These are phyloP conservation scores for Merops nubicus DNA, from an alignment of 2,113 vertebrate genomes.

Conservation along the genomic window DNA sequence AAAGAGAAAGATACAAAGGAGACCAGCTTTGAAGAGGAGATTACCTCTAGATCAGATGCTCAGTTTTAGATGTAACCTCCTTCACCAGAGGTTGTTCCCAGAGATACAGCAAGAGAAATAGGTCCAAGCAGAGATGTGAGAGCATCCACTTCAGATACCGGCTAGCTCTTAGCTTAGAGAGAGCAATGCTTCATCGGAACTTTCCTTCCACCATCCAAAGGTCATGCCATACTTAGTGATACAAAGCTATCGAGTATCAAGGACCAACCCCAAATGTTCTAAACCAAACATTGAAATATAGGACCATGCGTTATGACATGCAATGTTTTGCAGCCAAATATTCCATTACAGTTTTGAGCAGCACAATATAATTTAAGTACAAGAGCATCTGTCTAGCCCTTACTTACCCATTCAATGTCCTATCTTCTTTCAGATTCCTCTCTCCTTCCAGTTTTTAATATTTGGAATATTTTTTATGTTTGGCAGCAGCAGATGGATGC, in stretches of 20 bases:
- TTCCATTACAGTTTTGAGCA: neutral
- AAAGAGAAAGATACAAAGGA: neutral
- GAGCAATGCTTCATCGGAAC: neutral
- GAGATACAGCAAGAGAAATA: neutral
- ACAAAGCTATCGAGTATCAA: neutral
- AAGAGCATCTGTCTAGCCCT: neutral
- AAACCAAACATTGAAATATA: neutral
- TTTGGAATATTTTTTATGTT: constrained; percentile 12
- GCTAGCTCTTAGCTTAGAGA: too few relatives aligned
- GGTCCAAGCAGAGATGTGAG: neutral
- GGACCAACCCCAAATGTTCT: neutral
- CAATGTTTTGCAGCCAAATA: neutral
- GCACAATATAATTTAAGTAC: neutral
- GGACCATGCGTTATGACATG: neutral
- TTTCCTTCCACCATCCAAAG: neutral
- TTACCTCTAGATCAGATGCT: neutral
- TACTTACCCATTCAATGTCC: neutral
- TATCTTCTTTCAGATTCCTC: neutral
- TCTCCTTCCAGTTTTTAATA: neutral
- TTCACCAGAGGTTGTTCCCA: neutral
- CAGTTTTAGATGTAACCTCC: neutral
- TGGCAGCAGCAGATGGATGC: neutral
- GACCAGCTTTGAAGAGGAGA: neutral
- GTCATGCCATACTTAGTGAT: fast-evolving
- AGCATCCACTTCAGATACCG: neutral